A percentile compares a stretch with the other conserved stretches of the same genome.
Conservation (phyloP, 1,140 invertebrate species). For the Eumaeus atala region DNA sequence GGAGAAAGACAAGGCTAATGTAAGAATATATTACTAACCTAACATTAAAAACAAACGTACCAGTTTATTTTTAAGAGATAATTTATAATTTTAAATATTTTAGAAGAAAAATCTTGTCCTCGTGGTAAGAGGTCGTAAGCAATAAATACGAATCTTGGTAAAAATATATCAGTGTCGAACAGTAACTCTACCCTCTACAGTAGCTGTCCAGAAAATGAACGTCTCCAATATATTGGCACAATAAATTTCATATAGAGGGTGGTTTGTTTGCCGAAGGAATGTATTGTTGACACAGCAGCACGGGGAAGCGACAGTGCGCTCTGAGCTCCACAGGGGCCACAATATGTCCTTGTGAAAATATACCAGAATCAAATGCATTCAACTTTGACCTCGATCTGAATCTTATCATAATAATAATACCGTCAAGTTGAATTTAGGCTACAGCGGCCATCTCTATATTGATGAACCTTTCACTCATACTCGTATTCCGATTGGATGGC, state of each 20-base stretch:
- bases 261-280: conserved; percentile 44
- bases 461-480: too few relatives aligned
- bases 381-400: background rate
- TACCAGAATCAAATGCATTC: conserved; percentile 15
- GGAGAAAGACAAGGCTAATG: too few relatives aligned
- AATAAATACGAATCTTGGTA: background rate
- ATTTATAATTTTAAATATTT: too few relatives aligned
- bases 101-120: too few relatives aligned
- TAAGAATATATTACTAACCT: too few relatives aligned
- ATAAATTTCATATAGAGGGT: conserved; percentile 48
- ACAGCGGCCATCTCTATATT: too few relatives aligned
- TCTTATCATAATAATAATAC: too few relatives aligned
- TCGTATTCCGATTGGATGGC: too few relatives aligned
- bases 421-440: too few relatives aligned
- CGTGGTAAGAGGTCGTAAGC: background rate
- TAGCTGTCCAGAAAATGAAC: conserved; percentile 19
- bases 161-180: background rate
- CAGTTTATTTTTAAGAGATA: too few relatives aligned
- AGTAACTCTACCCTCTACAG: background rate
- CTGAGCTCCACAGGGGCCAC: conserved; percentile 28
- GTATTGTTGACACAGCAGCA: conserved; percentile 40
- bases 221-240: conserved; percentile 30
- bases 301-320: conserved; percentile 37
- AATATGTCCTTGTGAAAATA: conserved; percentile 23
- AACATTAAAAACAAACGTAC: too few relatives aligned